Evolutionary conservation across 2,888 invertebrate genomes (phyloP).

Genomic region (Rotaria macrura): DNA sequence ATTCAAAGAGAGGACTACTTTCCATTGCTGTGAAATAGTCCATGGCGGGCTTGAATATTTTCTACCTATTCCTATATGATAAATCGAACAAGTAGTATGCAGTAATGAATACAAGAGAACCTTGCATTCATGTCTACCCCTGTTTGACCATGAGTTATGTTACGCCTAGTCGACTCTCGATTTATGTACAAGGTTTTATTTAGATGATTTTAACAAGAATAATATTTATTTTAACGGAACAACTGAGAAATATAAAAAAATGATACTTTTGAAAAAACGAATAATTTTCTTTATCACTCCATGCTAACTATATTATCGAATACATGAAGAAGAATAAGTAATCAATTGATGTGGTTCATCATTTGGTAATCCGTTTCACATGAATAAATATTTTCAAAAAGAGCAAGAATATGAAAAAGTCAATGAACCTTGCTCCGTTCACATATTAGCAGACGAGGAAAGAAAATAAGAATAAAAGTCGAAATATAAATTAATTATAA

Average conservation of each 20-base stretch:
- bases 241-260: neutral
- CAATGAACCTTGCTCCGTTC: neutral
- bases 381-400: neutral
- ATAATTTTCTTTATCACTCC: neutral
- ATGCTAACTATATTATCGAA: neutral
- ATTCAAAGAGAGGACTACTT: neutral
- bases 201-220: neutral
- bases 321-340: neutral
- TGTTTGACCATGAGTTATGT: neutral
- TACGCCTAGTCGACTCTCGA: neutral
- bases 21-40: neutral
- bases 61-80: neutral
- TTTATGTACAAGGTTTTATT: neutral
- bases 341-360: neutral
- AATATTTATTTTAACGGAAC: neutral
- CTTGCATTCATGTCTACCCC: neutral
- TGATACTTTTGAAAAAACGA: neutral
- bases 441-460: neutral
- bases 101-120: neutral
- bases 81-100: neutral
- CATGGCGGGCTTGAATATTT: neutral
- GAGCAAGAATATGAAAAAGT: neutral
- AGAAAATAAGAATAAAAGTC: neutral
- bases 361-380: neutral
- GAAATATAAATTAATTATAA: neutral